Conservation (phyloP, 2,888 invertebrate genomes). For the Spialia ferax region DNA sequence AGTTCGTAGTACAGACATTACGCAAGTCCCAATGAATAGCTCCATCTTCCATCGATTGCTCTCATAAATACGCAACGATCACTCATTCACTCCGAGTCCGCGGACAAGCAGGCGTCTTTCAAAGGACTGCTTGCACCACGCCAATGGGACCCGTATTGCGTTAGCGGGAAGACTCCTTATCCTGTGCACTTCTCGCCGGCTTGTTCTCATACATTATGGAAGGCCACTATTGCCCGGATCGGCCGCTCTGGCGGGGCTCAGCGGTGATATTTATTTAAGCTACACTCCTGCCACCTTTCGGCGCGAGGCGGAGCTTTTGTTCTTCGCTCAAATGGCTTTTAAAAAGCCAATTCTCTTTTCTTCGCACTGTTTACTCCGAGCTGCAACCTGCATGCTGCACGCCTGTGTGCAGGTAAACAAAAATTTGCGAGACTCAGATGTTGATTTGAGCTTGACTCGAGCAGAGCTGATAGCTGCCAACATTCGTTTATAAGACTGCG, state of each 20-base stretch:
- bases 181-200: not conserved
- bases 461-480: conserved; percentile 12
- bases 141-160: not conserved
- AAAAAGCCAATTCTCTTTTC: conserved; percentile 29
- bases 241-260: conserved; percentile 16
- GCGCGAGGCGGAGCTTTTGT: conserved; percentile 20
- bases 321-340: conserved; percentile 30
- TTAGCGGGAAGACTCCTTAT: not conserved
- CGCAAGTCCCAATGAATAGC: conserved; percentile 27
- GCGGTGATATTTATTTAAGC: conserved; percentile 38
- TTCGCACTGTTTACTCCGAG: not conserved
- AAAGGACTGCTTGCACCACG: conserved; percentile 6
- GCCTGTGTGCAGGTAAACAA: conserved; percentile 19
- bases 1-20: conserved; percentile 13
- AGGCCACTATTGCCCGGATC: conserved; percentile 20
- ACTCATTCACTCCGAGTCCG: conserved; percentile 26
- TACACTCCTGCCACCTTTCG: conserved; percentile 34
- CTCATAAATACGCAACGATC: conserved; percentile 40
- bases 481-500: conserved; percentile 13
- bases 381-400: not conserved
- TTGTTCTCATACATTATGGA: conserved; percentile 30
- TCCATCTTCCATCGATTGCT: conserved; percentile 32
- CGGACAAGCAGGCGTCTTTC: conserved; percentile 33
- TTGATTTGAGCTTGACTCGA: conserved; percentile 4
- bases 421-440: conserved; percentile 29